Conservation (phyloP, 2,888 invertebrate genomes). For the Patella depressa region DNA sequence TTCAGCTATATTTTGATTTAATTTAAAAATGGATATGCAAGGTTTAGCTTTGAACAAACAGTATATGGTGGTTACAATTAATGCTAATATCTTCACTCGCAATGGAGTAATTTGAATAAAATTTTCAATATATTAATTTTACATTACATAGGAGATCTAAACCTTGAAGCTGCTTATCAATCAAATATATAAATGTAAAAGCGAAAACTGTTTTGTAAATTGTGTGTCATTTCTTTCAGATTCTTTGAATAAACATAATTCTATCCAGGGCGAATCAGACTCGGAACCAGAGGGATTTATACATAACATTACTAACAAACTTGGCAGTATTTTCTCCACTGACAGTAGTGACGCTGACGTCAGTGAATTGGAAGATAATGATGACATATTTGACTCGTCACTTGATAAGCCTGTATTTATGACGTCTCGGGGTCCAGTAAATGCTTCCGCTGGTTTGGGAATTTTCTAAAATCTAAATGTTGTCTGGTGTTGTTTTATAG, state of each 20-base stretch:
- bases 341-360: constrained; percentile 75
- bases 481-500: constrained; percentile 20
- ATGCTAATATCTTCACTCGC: no score
- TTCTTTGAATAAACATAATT: constrained; percentile 61
- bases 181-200: no score
- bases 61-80: no score
- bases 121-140: no score
- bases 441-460: constrained; percentile 58
- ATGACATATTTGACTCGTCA: constrained; percentile 59
- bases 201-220: no score
- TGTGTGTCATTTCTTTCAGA: constrained; percentile 43
- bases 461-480: neutral
- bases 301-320: constrained; percentile 64
- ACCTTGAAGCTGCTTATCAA: no score
- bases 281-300: constrained; percentile 67
- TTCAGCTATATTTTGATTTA: no score
- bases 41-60: no score
- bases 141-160: no score
- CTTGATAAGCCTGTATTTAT: constrained; percentile 66
- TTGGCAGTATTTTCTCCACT: constrained; percentile 78
- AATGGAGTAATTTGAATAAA: no score
- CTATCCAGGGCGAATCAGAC: constrained; percentile 69
- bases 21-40: no score
- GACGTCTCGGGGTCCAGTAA: constrained; percentile 66
- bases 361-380: constrained; percentile 63